Evolutionary conservation across 2,113 vertebrate genomes (phyloP).

Genomic region (Megaptera novaeangliae): DNA sequence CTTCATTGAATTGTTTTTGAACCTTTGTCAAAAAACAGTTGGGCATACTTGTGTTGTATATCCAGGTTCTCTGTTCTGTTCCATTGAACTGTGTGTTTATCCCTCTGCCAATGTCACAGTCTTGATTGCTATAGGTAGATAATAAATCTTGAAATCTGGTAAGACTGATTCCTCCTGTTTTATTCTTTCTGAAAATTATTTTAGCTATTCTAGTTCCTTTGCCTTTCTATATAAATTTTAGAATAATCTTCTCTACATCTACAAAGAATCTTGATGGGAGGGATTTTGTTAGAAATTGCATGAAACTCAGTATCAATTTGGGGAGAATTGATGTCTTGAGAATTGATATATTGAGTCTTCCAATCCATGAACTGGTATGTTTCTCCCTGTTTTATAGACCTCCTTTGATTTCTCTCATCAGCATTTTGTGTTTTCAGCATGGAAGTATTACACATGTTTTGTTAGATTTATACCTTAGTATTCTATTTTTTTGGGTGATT

Average conservation of each 20-base stretch:
- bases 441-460: background rate
- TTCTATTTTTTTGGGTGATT: background rate
- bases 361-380: background rate
- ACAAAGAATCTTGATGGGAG: background rate
- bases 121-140: background rate
- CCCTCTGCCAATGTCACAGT: background rate
- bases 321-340: background rate
- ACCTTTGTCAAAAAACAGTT: background rate
- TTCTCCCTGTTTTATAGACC: background rate
- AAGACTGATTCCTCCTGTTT: background rate
- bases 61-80: background rate
- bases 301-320: background rate
- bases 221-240: background rate
- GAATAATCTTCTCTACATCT: background rate
- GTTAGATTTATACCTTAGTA: background rate
- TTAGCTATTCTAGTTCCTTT: background rate
- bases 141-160: background rate
- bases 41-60: background rate
- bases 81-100: background rate
- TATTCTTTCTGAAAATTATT: background rate
- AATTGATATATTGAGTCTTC: background rate
- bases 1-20: background rate
- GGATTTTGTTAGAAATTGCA: background rate
- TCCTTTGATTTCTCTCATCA: background rate
- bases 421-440: background rate